Percentiles rank a stretch among this genome's conserved stretches.
Conservation (phyloP, 2,888 invertebrate species). For the Acrobeloides nanus region DNA sequence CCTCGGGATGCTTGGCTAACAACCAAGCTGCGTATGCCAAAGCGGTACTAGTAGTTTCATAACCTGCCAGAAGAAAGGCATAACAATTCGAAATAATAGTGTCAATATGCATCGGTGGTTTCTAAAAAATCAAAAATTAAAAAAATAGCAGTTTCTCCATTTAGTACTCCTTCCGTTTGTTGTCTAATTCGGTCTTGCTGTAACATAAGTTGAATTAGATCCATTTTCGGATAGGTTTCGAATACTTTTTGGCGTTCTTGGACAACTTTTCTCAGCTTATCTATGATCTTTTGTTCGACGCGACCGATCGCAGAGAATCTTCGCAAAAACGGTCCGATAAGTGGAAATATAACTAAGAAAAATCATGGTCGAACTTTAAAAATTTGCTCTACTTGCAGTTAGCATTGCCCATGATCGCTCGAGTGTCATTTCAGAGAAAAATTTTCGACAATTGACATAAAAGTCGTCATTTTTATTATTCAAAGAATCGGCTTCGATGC, state of each 20-base stretch:
- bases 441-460: slow-evolving; percentile 17
- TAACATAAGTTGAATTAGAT: slow-evolving; percentile 30
- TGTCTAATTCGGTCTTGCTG: slow-evolving; percentile 18
- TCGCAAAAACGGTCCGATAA: background rate
- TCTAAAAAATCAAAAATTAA: too few species aligned
- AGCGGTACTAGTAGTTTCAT: slow-evolving; percentile 60
- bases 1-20: slow-evolving; percentile 57
- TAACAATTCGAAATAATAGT: slow-evolving; percentile 55
- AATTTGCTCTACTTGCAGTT: too few species aligned
- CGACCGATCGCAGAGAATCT: too few species aligned
- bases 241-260: slow-evolving; percentile 8
- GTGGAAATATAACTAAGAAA: slow-evolving; percentile 3
- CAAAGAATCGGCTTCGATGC: slow-evolving; percentile 29
- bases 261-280: slow-evolving; percentile 14
- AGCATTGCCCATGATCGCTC: background rate
- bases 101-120: slow-evolving; percentile 40
- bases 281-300: slow-evolving; percentile 7
- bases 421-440: slow-evolving; percentile 10
- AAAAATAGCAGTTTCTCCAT: too few species aligned
- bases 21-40: slow-evolving; percentile 58
- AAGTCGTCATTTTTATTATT: slow-evolving; percentile 28
- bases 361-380: too few species aligned
- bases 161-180: slow-evolving; percentile 15
- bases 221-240: slow-evolving; percentile 23
- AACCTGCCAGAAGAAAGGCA: slow-evolving; percentile 59